Evolutionary conservation across 2,113 vertebrate genomes (phyloP).

Genomic region (Boulengeromyrus knoepffleri): DNA sequence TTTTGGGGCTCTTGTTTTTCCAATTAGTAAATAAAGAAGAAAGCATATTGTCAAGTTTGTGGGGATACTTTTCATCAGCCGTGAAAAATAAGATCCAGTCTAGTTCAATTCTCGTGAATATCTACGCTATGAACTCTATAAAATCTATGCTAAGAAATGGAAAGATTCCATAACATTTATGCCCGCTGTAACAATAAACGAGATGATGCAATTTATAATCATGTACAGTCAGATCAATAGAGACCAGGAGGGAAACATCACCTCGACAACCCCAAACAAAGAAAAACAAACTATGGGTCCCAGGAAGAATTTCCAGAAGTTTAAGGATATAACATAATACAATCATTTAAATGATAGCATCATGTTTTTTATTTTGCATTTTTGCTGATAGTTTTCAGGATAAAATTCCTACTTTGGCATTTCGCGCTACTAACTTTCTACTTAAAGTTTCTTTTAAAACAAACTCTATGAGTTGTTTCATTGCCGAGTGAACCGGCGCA

Average conservation of each 20-base stretch:
- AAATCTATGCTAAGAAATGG: neutral
- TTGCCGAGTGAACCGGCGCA: neutral
- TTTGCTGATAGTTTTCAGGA: too few species aligned
- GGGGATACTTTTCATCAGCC: neutral
- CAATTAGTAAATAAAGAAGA: slow-evolving; percentile 66
- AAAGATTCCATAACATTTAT: neutral
- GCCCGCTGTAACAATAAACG: neutral
- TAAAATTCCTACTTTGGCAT: neutral
- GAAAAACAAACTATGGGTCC: neutral
- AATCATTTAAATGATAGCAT: too few species aligned
- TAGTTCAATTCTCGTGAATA: neutral
- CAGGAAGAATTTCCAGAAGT: neutral
- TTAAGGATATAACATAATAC: too few species aligned
- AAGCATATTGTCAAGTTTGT: slow-evolving; percentile 30
- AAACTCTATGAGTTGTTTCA: neutral
- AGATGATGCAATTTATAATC: neutral
- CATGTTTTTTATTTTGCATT: too few species aligned
- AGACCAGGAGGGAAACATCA: neutral
- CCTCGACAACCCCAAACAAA: neutral
- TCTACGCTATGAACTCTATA: neutral
- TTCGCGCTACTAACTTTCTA: neutral
- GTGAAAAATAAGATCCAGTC: neutral
- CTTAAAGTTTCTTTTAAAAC: neutral
- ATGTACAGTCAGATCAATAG: neutral
- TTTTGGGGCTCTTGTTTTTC: slow-evolving; percentile 52